Evolutionary conservation across 1,140 invertebrate genomes (phyloP), one percentile per base, ranked within the genome.

Genomic region (Amyelois transitella): DNA sequence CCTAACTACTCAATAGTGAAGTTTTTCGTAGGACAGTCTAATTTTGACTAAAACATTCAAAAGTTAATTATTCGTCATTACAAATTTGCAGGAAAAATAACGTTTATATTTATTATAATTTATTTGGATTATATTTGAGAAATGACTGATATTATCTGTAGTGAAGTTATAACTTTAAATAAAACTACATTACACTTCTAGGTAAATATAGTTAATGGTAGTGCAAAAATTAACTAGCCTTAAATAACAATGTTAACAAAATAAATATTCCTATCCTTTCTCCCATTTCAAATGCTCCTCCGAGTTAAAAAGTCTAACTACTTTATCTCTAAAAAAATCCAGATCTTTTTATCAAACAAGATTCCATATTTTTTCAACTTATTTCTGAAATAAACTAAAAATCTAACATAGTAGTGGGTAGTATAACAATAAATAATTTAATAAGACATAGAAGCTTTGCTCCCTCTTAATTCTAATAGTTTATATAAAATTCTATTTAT

Each of bases 361-460:
- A 21, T 21, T 5, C 10, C 14, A 14, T 48, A 21, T 21, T 17
- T 48, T 19, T 48, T 21, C n/a, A 21, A 22, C 45, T 21, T n/a
- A n/a, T n/a, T n/a, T 21, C n/a, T 48, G 4, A 19, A 21, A 48
- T 21, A 48, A 21, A 21, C 45, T 22, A 21, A 20, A 47, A 19
- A 20, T 1, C 19, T 20, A 20, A 48, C 6, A 21, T 21, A 48
- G 19, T 19, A 2, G 10, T 8, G 20, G 4, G 18, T 48, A 17
- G 2, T 21, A 22, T 21, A 21, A 21, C 18, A 48, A 22, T 48
- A 2, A 48, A 48, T 48, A 12, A 18, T 54, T 63, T 51, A 58
- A 43, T 62, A 38, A 60, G 24, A 56, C 64, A 44, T 71, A 76
- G 79, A 81, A 86, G 80, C 82, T 76, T 81, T 57, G 80, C 79